Conservation (phyloP, 2,888 invertebrate species). For the Drosophila anceps region DNA sequence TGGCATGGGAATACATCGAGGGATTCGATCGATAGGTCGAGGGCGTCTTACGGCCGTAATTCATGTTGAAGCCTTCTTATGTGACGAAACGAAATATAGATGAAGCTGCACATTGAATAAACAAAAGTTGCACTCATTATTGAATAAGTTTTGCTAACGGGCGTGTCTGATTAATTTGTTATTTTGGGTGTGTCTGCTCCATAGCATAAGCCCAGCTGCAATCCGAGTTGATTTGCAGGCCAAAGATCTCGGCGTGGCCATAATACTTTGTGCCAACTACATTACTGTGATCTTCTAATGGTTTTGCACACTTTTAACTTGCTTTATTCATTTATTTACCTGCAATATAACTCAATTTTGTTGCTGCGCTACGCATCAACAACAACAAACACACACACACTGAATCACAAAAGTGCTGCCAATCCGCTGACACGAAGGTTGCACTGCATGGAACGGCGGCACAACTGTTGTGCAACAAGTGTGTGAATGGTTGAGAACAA, state of each 20-base stretch:
- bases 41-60: conserved; percentile 93
- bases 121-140: neutral
- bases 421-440: conserved; percentile 25
- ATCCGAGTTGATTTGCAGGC: neutral
- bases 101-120: conserved; percentile 8
- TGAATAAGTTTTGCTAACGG: conserved; percentile 31
- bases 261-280: neutral
- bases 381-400: conserved; percentile 56
- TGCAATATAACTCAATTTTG: conserved; percentile 36
- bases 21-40: conserved; percentile 93
- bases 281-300: neutral
- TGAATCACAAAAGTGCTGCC: conserved; percentile 50
- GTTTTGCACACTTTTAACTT: neutral
- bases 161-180: conserved; percentile 71
- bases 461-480: conserved; percentile 41
- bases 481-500: neutral
- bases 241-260: neutral
- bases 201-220: conserved; percentile 54
- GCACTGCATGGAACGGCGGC: conserved; percentile 10
- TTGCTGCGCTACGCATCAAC: conserved; percentile 55
- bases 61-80: conserved; percentile 85
- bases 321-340: conserved; percentile 47
- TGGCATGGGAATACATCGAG: conserved; percentile 95
- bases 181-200: conserved; percentile 68
- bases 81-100: conserved; percentile 25